Base-by-base conservation (phyloP, 2,797 vertebrate species). In the Dendrocincla fuliginosa region DNA sequence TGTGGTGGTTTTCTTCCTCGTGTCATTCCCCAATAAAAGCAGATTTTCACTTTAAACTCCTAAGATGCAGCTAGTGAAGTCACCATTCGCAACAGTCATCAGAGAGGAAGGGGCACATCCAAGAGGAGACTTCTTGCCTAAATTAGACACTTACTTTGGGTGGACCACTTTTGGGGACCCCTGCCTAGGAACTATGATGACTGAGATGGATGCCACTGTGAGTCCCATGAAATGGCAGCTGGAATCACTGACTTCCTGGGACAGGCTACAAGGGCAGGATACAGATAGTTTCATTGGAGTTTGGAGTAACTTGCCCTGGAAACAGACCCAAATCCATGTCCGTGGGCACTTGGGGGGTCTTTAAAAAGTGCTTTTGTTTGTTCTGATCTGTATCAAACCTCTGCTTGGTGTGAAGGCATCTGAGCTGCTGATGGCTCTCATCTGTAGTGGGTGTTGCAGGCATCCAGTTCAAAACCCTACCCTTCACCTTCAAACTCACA, bases 261-360 rank as follows among this genome's bases (percentile, higher is more conserved):
- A 5, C 27, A 92, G 49, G n/a, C 15, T 81, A 33, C 69, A 86
- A 81, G 39, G 16, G 24, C 52, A 81, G 9, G 17, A 53, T 27
- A 70, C 4, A 6, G 6, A 12, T 11, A 23, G 13, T 70, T 67
- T 81, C 30, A 27, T 10, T 50, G 24, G 37, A 39, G 9, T 74
- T 16, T 64, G n/a, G 28, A 81, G 39, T 75, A 47, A 10, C 9
- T 65, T 52, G 42, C 11, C 24, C 32, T 50, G 35, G 52, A 56
- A 85, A 85, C 0, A 1, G 24, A 70, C 24, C 3, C 37, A 89
- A 83, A 83, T 47, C 27, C 12, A 19, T 24, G 15, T 35, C 33
- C 39, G 20, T 2, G 0, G n/a, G 13, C 18, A 76, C 37, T 11
- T 1, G 2, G 1, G 2, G 16, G n/a, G 27, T 30, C 28, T 81